Percentiles rank a stretch among this genome's conserved stretches.
phyloP scores from a whole-genome alignment of 1,140 invertebrate species.

The Aleiodes sp. region DNA sequence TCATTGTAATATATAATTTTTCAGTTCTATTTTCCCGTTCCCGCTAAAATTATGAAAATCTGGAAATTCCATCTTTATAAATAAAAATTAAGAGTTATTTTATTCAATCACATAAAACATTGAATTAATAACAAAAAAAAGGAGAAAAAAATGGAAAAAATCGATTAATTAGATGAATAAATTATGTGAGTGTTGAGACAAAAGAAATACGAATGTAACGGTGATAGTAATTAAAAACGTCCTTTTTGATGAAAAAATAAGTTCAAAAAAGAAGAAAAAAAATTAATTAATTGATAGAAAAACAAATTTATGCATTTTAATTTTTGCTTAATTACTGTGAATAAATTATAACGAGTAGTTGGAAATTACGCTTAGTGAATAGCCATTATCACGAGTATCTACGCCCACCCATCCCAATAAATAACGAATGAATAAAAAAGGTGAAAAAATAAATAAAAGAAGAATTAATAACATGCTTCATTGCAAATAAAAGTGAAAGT shows the following conservation, averaged over 20 bases:
- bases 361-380: background rate
- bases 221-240: conserved; percentile 35
- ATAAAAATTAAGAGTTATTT: too few species aligned
- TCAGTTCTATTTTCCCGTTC: too few species aligned
- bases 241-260: background rate
- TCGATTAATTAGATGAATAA: too few species aligned
- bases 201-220: conserved; percentile 21
- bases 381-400: background rate
- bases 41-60: too few species aligned
- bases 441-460: conserved; percentile 18
- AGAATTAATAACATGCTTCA: conserved; percentile 6
- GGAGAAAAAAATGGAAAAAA: too few species aligned
- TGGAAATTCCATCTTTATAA: too few species aligned
- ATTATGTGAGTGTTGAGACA: too few species aligned
- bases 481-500: conserved; percentile 40
- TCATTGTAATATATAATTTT: too few species aligned
- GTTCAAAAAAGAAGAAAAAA: conserved; percentile 15
- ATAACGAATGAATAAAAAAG: background rate
- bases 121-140: too few species aligned
- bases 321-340: background rate
- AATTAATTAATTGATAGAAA: conserved; percentile 9
- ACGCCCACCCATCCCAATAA: background rate
- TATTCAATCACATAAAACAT: too few species aligned
- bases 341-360: background rate
- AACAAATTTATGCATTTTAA: background rate